Evolutionary conservation across 2,797 vertebrate species (phyloP), one percentile per base, ranked within the genome.

Genomic region (Clarias fuscus): DNA sequence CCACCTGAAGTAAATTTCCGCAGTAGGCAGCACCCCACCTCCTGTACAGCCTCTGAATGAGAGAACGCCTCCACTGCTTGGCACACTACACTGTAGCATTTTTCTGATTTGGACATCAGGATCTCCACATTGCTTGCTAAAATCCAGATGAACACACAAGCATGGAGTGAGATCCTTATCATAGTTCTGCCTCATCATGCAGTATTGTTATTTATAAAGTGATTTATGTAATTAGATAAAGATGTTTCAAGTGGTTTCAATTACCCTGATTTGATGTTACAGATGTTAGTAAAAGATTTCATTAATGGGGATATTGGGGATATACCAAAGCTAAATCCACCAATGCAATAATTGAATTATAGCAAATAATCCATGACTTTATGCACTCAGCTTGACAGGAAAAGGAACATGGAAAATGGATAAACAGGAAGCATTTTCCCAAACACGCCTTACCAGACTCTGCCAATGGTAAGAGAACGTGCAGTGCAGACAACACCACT

Each of bases 41-140:
- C 97, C 94, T 99, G 98, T 86, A 99, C 89, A 80, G 94, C 85
- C 93, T 98, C 97, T 76, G 81, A 94, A 7, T 85, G 84, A 0
- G 97, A 95, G 89, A 98, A 99, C 0, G 92, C 89, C 77, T 95
- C 95, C 96, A 97, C 97, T 67, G 94, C 93, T 22, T 94, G 93
- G 80, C 96, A 95, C 89, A 97, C 91, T 22, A 95, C 10, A 81
- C 95, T 97, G 91, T 99, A 98, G 93, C 97, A 98, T n/a, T 96
- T 96, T 87, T 95, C 94, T 22, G 96, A 95, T 89, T 97, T 97
- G 22, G 98, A 99, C 98, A 99, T 98, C 83, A 99, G 91, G 61
- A 98, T 94, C 95, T 99, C 98, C 85, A 98, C 96, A 79, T 99
- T 99, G 90, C 93, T 97, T 92, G 93, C 98, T 99, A 79, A 40